Conservation (phyloP, 2,113 vertebrate species). For the Syngnathus typhle region DNA sequence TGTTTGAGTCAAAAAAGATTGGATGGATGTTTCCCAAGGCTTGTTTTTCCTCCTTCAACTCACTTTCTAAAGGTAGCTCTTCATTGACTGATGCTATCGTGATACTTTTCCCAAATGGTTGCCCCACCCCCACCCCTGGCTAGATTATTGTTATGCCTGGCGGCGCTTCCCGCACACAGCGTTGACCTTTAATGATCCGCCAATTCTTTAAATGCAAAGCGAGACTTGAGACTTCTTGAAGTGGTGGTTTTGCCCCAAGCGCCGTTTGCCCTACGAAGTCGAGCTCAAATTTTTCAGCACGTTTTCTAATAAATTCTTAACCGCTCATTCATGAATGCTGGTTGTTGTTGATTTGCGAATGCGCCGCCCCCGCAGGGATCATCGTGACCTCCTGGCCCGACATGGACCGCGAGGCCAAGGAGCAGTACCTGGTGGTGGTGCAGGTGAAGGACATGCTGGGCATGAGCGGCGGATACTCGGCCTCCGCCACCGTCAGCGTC, state of each 20-base stretch:
- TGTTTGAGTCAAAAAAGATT: no score
- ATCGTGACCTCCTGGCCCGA: conserved; percentile 80
- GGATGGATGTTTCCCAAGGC: background rate
- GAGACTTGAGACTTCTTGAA: conserved; percentile 21
- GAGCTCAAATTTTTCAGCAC: no score
- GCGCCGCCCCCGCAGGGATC: conserved; percentile 68
- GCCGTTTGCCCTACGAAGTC: conserved; percentile 8
- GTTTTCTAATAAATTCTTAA: background rate
- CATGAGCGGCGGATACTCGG: conserved; percentile 75
- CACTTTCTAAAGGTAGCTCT: background rate
- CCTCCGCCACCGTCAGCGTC: conserved; percentile 85
- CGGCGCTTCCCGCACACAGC: conserved; percentile 38
- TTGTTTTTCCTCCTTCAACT: background rate
- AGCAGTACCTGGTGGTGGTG: conserved; percentile 81
- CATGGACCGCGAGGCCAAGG: conserved; percentile 88
- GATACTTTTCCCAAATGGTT: background rate
- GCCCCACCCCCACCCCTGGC: background rate
- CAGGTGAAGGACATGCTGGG: conserved; percentile 93
- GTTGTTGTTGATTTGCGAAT: background rate
- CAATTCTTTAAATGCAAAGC: conserved; percentile 26
- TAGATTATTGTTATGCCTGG: conserved; percentile 1
- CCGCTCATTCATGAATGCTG: background rate
- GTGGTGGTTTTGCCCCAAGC: conserved; percentile 5
- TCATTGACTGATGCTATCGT: background rate
- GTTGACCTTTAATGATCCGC: conserved; percentile 23